Evolutionary conservation across 1,140 invertebrate genomes (phyloP).

Genomic region (Panagrolaimus sp.): DNA sequence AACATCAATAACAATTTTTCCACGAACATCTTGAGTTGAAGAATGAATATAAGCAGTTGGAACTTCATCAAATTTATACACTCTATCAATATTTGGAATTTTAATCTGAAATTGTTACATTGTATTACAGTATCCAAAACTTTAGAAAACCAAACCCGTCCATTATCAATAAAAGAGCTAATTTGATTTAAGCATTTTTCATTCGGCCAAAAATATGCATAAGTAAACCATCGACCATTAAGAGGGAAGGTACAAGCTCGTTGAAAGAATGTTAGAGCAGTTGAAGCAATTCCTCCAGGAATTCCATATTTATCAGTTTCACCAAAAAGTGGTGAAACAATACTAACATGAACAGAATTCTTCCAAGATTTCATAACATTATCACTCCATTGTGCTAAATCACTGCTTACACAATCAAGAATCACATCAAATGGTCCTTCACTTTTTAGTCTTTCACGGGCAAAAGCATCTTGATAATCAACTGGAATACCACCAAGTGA

Average conservation of each 20-base stretch:
- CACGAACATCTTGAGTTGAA: constrained; percentile 68
- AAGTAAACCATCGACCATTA: no score
- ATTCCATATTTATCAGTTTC: constrained; percentile 77
- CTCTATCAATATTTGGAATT: constrained; percentile 68
- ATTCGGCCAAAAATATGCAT: no score
- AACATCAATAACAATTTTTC: constrained; percentile 71
- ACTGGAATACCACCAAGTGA: constrained; percentile 70
- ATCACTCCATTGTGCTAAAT: constrained; percentile 61
- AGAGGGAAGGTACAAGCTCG: neutral
- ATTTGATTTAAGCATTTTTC: no score
- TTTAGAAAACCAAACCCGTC: no score
- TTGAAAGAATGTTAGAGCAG: constrained; percentile 51
- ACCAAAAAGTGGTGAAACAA: constrained; percentile 74
- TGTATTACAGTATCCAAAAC: no score
- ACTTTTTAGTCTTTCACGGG: constrained; percentile 65
- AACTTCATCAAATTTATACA: constrained; percentile 69
- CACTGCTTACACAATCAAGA: constrained; percentile 75
- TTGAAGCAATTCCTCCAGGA: constrained; percentile 57
- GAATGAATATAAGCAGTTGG: constrained; percentile 70
- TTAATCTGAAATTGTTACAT: constrained; percentile 61
- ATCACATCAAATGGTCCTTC: constrained; percentile 73
- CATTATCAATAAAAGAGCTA: no score
- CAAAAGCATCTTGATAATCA: constrained; percentile 71
- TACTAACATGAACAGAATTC: constrained; percentile 73
- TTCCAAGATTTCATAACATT: constrained; percentile 66